A percentile compares a stretch with the other conserved stretches of the same genome.
phyloP scores from a whole-genome alignment of 2,797 vertebrate genomes.

The Gallinago nigripennis region DNA sequence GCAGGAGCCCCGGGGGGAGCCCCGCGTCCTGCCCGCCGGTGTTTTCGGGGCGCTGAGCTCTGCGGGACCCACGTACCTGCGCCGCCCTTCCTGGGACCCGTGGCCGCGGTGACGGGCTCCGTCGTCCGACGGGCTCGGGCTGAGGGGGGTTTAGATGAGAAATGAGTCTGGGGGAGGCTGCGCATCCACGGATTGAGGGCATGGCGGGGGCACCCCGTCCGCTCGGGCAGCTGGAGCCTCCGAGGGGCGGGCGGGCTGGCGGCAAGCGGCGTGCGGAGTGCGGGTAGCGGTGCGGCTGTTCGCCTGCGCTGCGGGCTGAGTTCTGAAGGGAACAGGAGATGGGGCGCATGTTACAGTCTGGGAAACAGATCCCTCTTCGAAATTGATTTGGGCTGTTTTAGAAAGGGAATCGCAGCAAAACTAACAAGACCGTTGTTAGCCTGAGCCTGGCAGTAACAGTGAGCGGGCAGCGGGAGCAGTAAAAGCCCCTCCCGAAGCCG shows the following conservation, averaged over 20 bases:
- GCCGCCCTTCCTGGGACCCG: background rate
- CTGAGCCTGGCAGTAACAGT: background rate
- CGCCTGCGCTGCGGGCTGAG: background rate
- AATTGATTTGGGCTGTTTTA: background rate
- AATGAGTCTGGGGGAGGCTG: background rate
- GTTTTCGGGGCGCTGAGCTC: background rate
- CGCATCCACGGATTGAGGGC: background rate
- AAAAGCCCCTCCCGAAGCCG: background rate
- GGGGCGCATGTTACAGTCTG: background rate
- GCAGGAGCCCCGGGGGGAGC: background rate
- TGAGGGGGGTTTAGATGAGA: background rate
- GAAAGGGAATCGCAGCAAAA: background rate
- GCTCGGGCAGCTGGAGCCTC: background rate
- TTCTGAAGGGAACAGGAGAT: background rate
- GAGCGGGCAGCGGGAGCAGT: background rate
- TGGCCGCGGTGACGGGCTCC: background rate
- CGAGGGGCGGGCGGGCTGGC: background rate
- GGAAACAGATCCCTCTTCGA: background rate
- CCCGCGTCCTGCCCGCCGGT: background rate
- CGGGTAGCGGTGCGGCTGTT: background rate
- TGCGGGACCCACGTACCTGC: background rate
- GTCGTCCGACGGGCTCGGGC: background rate
- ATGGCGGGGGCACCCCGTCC: background rate
- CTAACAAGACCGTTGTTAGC: background rate
- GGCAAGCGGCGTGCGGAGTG: background rate